Base-by-base conservation (phyloP, 2,888 invertebrate genomes). In the Gnatocerus cornutus region DNA sequence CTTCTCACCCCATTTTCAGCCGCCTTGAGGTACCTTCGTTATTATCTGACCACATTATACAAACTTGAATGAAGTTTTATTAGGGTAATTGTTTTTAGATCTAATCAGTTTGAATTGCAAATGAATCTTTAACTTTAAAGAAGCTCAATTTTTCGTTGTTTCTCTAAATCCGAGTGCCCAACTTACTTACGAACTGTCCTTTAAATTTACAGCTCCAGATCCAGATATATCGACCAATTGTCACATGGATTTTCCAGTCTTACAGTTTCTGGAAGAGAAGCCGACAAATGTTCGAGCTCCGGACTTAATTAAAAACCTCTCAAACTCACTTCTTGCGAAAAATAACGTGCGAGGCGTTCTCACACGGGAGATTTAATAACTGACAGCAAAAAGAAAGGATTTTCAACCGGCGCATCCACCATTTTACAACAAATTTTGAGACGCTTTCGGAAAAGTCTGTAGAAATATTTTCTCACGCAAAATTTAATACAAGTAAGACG, bases 201-300 rank as follows among this genome's bases (percentile, higher is more conserved):
- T n/a, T n/a, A n/a, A n/a, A n/a, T 37, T 37, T 21, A 45, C 27
- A 27, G 46, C 9, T 46, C 16, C 41, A 48, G 50, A 62, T 33
- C 50, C 21, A 37, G 50, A 62, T 33, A 27, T 62, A 62, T 62
- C 62, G 62, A 62, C 52, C 50, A 52, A 62, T 52, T 50, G 52
- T 52, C 62, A 52, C 62, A 7, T 0, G 13, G 29, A 62, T 62
- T 62, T 62, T 62, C 62, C 41, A 37, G 50, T 9, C 52, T 7
- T 21, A 43, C 50, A 39, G 37, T 12, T 48, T 29, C 58, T n/a
- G 21, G 58, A 8, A 50, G 48, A 39, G 33, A 41, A 27, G 46
- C 27, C 46, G 56, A 56, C 41, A 56, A 41, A 41, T 55, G 14
- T 58, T 58, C 6, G 14, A 16, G 39, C 14, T 39, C 33, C 30